A percentile compares a stretch with the other conserved stretches of the same genome.
phyloP scores from a whole-genome alignment of 2,797 vertebrate species.

The Passerculus sandwichensis region DNA sequence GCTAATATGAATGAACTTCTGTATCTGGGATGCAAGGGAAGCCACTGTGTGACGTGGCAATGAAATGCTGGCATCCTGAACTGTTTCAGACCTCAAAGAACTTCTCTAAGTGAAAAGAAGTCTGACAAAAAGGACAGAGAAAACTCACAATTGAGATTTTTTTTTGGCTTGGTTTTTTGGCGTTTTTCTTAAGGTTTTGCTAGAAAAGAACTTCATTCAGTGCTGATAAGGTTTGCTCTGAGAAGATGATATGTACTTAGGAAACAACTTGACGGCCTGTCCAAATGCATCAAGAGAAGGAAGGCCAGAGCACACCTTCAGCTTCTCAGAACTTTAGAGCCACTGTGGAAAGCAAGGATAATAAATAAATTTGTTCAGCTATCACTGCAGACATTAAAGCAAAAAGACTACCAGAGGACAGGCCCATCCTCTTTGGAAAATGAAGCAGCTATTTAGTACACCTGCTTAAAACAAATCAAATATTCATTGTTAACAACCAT shows the following conservation, averaged over 20 bases:
- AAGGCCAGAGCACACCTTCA: neutral
- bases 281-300: neutral
- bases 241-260: neutral
- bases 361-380: neutral
- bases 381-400: neutral
- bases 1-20: neutral
- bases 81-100: neutral
- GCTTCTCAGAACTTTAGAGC: neutral
- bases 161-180: fast-evolving
- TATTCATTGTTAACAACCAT: neutral
- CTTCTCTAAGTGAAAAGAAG: neutral
- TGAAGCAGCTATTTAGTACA: neutral
- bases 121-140: neutral
- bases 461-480: neutral
- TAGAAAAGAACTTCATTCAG: neutral
- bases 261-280: neutral
- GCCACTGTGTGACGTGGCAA: fast-evolving
- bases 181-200: neutral
- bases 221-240: neutral
- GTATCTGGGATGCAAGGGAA: neutral
- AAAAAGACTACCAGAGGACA: neutral
- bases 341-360: neutral
- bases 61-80: neutral
- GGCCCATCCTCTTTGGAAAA: neutral
- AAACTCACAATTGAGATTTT: fast-evolving